A percentile compares a stretch with the other conserved stretches of the same genome.
Conservation (phyloP, 2,888 invertebrate genomes). For the Lampropteryx suffumata region DNA sequence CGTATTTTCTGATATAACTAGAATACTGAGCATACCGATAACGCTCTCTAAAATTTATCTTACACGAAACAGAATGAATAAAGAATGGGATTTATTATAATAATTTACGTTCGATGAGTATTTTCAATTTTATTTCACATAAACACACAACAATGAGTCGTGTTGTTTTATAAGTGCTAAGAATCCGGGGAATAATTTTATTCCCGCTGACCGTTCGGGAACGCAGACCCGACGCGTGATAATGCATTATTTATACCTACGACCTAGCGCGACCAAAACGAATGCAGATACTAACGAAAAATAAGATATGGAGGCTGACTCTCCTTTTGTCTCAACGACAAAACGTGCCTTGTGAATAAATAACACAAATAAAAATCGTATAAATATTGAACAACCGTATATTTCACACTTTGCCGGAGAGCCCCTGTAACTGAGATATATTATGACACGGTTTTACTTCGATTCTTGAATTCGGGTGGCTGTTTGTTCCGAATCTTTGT, state of each 20-base stretch:
- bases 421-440: slow-evolving; percentile 71
- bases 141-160: slow-evolving; percentile 38
- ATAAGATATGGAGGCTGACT: slow-evolving; percentile 61
- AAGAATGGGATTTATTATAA: slow-evolving; percentile 36
- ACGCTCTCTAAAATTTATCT: slow-evolving; percentile 30
- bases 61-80: slow-evolving; percentile 33
- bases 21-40: slow-evolving; percentile 20
- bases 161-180: slow-evolving; percentile 55
- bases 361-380: slow-evolving; percentile 78
- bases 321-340: slow-evolving; percentile 69
- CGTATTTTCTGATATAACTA: slow-evolving; percentile 18
- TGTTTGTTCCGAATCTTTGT: slow-evolving; percentile 70
- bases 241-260: slow-evolving; percentile 78
- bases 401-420: slow-evolving; percentile 76
- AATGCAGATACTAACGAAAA: slow-evolving; percentile 78
- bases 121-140: slow-evolving; percentile 25
- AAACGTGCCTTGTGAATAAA: slow-evolving; percentile 77
- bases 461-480: slow-evolving; percentile 59
- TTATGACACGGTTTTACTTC: slow-evolving; percentile 69
- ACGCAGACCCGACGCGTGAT: slow-evolving; percentile 71
- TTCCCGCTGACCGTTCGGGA: slow-evolving; percentile 55
- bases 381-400: slow-evolving; percentile 79
- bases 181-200: slow-evolving; percentile 66
- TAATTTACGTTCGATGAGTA: slow-evolving; percentile 35
- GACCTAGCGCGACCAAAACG: slow-evolving; percentile 75